Base-by-base conservation (phyloP, 64 coral and sea anemone genomes). In the Stylophora pistillata region DNA sequence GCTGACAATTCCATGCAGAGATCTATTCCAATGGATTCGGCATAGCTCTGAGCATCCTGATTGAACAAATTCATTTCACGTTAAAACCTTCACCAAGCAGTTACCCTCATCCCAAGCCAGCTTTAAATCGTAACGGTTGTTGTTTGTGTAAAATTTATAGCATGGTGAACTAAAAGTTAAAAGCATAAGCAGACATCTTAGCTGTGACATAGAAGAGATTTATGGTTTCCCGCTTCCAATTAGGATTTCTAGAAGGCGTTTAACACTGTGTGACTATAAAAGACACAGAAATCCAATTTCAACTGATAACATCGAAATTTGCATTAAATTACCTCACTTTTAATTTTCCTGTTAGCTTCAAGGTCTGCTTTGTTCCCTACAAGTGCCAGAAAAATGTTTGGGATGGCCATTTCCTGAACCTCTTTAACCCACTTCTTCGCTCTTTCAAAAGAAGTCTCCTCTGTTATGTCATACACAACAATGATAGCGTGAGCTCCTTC, bases 381-480 rank as follows among this genome's bases (percentile, higher is more conserved):
- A 33, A 93, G 87, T 11, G 77, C 91, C 63, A 88, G 85, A 12
- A 94, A 71, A 56, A 94, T 94, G 30, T 89, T 89, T n/a, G 92
- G 92, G 78, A 72, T 89, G 52, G 92, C 92, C 34, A 89, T 71
- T 15, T 79, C 55, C 31, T 94, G 92, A 33, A 94, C 71, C 58
- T 86, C 78, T 71, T 85, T 85, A 15, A 94, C 87, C 78, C 87
- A 94, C 34, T 87, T 72, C 58, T 89, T 94, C 55, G 92, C 92
- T 84, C 73, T 74, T 27, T 65, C 70, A 94, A 94, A 89, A 34
- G 86, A 78, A 71, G 86, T 62, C 0, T 82, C 63, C 29, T 86
- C 81, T 83, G 92, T 94, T 60, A 94, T 89, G 79, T 94, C 92
- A 69, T 94, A 94, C 70, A 94, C 92, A 72, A 94, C 92, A 89